These are phyloP conservation scores for Pithys albifrons DNA, from an alignment of 2,113 vertebrate genomes.

Conservation along the genomic window DNA sequence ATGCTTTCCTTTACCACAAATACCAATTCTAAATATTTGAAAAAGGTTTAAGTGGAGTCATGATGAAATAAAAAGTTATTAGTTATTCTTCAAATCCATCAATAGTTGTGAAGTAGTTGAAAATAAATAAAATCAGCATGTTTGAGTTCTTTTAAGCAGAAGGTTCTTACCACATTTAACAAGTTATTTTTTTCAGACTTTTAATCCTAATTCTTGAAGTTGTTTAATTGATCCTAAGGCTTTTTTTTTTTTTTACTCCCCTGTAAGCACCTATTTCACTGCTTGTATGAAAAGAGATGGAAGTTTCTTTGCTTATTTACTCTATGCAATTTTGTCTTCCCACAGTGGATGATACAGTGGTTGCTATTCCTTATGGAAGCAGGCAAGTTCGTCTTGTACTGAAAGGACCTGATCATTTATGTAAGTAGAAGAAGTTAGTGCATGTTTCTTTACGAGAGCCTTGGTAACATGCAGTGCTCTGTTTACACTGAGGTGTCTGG, in stretches of 20 bases:
- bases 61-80: background rate
- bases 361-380: constrained; percentile 89
- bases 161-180: background rate
- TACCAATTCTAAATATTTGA: background rate
- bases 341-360: constrained; percentile 88
- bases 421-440: constrained; percentile 82
- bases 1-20: background rate
- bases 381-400: constrained; percentile 90
- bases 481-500: background rate
- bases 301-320: constrained; percentile 6
- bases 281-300: background rate
- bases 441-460: background rate
- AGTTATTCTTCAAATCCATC: background rate
- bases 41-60: background rate
- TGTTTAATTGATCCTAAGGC: background rate
- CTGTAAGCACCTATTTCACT: background rate
- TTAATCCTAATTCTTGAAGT: background rate
- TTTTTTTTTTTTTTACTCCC: background rate
- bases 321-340: constrained; percentile 28
- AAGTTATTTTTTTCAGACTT: background rate
- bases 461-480: background rate
- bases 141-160: background rate
- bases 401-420: constrained; percentile 96
- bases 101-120: background rate
- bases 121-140: background rate